Base-by-base conservation (phyloP, 2,888 invertebrate species). In the Coecobrya sp. region DNA sequence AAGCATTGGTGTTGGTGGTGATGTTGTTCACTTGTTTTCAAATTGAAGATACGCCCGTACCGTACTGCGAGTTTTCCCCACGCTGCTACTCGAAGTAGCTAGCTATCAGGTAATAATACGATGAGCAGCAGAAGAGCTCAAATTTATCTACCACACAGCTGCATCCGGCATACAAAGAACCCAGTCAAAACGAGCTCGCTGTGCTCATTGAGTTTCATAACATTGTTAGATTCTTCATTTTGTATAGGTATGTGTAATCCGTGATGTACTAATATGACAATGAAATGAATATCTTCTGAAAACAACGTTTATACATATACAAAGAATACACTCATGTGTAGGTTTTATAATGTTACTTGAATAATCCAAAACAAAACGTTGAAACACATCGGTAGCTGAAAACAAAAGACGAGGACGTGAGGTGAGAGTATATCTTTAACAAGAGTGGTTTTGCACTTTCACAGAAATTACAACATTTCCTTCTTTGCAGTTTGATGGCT, bases 61-160 rank as follows among this genome's bases (percentile, higher is more conserved):
- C 59, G 13, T 52, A 13, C 68, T 30, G 70, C 49, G 65, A 13
- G 36, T 27, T 59, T 59, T 4, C 49, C n/a, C 22, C 27, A 22
- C 16, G 13, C 22, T 13, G 10, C 52, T 82, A 7, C 30, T 7
- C 1, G 30, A n/a, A 30, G 30, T 30, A 16, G 30, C 65, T 19
- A 62, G 62, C 5, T 13, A n/a, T 30, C 30, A 42, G 73, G 73
- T 76, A 76, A 36, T 87, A 87, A 87, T 86, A 76, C 25, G 59
- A 76, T 86, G 76, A 76, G 36, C 59, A 76, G 55, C 59, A 42
- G 59, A 86, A 59, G 86, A 73, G 86, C 68, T 55, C 73, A 86
- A 86, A 86, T 73, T 73, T 55, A 79, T 79, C 76, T 49, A 49
- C 70, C 65, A 55, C 70, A 36, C 42, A 36, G 55, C 81, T 45